Base-by-base conservation (phyloP, 1,140 invertebrate species). In the Chironomus tepperi region DNA sequence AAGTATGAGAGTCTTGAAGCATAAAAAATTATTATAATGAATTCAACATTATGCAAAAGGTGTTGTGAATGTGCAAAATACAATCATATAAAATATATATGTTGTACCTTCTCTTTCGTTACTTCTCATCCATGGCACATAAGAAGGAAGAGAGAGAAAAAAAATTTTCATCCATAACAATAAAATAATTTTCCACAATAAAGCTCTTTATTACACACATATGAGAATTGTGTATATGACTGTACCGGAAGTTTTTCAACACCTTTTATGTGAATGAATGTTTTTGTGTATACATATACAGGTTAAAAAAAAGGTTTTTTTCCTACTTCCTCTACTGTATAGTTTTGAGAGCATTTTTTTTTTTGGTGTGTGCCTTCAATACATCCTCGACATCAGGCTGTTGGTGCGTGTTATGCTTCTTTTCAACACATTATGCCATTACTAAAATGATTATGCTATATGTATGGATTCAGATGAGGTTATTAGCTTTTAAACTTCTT, bases 121-220 rank as follows among this genome's bases (percentile, higher is more conserved):
- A 34, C 24, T 34, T 34, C 24, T 5, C 24, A 34, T 34, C 24
- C 24, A 34, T 2, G 5, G 24, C 24, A 34, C 24, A 34, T 34
- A 5, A 34, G n/a, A n/a, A n/a, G 5, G 24, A 34, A 34, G 24
- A 34, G 2, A 5, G 5, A 34, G 47, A 12, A 57, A 3, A 12
- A 15, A 57, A 57, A 57, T 57, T 57, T 57, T 57, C 47, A 57
- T 9, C 18, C 65, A 70, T 70, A 70, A 70, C 65, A 70, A 70
- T 70, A 70, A 70, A 70, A 70, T 70, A 70, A 70, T 70, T 70
- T 70, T 70, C 65, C 65, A 70, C 65, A 18, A 70, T 70, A 70
- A 70, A 70, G 65, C 65, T 70, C 18, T 70, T 70, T 70, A 70
- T 70, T 70, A 70, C 65, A 18, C 19, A 21, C 65, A 18, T 18